Conservation (phyloP, 1,140 invertebrate species). For the Bombus consobrinus region DNA sequence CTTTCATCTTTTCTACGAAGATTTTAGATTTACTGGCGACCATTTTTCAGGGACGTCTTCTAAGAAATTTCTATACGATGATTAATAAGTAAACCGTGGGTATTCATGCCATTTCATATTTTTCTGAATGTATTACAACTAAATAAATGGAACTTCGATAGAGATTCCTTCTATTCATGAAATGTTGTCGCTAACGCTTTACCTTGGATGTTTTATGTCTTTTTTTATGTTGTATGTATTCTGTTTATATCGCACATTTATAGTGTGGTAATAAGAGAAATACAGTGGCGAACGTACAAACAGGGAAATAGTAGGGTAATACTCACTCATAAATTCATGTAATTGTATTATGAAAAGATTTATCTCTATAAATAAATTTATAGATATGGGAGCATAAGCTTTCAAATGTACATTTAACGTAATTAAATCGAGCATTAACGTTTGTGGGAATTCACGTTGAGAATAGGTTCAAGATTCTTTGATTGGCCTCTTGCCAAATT, state of each 20-base stretch:
- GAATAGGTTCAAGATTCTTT: no score
- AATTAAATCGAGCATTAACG: no score
- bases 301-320: no score
- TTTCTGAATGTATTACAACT: not conserved
- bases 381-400: no score
- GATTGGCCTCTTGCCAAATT: no score
- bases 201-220: not conserved
- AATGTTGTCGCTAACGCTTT: not conserved
- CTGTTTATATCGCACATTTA: not conserved
- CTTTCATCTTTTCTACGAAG: not conserved
- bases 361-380: no score
- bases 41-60: not conserved
- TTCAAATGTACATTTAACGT: no score
- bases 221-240: not conserved
- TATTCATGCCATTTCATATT: not conserved
- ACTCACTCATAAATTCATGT: no score
- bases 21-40: not conserved
- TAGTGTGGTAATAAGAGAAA: no score
- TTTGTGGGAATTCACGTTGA: no score
- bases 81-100: not conserved
- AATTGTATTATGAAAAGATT: no score
- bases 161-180: not conserved
- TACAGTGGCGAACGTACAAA: no score
- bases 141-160: not conserved
- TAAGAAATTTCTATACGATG: not conserved